Evolutionary conservation across 2,797 vertebrate genomes (phyloP).

Genomic region (Ataeniobius toweri): DNA sequence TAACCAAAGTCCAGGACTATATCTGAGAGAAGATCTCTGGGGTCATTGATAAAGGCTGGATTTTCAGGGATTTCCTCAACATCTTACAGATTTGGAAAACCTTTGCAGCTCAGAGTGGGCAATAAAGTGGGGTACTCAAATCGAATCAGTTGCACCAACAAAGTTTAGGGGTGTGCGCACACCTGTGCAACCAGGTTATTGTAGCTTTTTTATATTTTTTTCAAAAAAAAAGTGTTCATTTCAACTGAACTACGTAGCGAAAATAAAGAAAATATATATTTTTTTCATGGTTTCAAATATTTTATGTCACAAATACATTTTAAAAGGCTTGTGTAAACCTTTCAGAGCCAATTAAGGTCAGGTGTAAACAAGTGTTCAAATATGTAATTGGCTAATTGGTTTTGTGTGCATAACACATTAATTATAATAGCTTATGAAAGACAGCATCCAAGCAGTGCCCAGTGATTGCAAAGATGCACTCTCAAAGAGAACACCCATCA

Average conservation of each 20-base stretch:
- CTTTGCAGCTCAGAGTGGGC: neutral
- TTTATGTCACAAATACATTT: neutral
- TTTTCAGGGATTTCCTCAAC: too few species aligned
- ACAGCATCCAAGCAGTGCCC: neutral
- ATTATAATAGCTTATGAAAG: neutral
- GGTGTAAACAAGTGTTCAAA: neutral
- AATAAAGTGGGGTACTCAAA: too few species aligned
- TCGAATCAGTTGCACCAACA: too few species aligned
- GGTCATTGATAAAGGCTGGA: too few species aligned
- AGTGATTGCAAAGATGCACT: neutral
- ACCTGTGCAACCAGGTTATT: neutral
- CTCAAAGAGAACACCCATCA: neutral
- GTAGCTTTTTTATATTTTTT: neutral
- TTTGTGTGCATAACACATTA: neutral
- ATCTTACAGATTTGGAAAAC: neutral
- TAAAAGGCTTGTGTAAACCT: neutral
- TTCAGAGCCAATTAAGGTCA: neutral
- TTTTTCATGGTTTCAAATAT: neutral
- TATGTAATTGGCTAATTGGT: neutral
- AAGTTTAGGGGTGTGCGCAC: neutral
- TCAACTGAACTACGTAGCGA: neutral
- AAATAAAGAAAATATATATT: neutral
- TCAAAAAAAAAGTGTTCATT: neutral
- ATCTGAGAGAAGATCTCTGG: too few species aligned
- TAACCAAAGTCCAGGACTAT: neutral